Percentiles rank a stretch among this genome's conserved stretches.
Evolutionary conservation across 2,888 invertebrate genomes (phyloP).

Genomic region (Dorcus hopei): DNA sequence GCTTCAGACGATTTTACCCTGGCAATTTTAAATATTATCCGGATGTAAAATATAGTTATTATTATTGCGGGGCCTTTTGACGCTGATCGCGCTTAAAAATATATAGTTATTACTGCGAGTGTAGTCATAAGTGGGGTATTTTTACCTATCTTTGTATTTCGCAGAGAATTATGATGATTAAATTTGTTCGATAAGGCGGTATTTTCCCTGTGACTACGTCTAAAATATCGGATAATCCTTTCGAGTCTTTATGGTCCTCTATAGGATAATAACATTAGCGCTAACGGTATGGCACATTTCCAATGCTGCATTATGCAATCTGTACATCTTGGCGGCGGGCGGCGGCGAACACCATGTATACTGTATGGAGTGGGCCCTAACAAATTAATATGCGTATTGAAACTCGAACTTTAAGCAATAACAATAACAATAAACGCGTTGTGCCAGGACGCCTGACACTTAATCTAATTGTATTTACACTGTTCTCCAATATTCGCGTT

Average conservation of each 20-base stretch:
- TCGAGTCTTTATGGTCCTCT: slow-evolving; percentile 38
- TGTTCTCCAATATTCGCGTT: slow-evolving; percentile 32
- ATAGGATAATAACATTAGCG: slow-evolving; percentile 39
- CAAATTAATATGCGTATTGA: slow-evolving; percentile 31
- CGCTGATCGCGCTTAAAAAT: slow-evolving; percentile 12
- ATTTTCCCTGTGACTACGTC: slow-evolving; percentile 25
- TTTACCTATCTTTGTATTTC: slow-evolving; percentile 6
- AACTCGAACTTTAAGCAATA: slow-evolving; percentile 35
- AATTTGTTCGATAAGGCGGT: slow-evolving; percentile 32
- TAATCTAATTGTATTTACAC: slow-evolving; percentile 45
- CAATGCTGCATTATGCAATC: slow-evolving; percentile 36
- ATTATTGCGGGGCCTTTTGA: neutral
- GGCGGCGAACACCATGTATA: too few relatives aligned
- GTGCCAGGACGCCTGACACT: slow-evolving; percentile 36
- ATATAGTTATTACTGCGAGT: slow-evolving; percentile 8
- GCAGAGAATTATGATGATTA: slow-evolving; percentile 31
- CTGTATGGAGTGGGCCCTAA: neutral
- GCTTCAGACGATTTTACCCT: too few relatives aligned
- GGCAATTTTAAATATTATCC: neutral
- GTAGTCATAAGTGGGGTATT: neutral
- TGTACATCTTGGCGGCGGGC: slow-evolving; percentile 19
- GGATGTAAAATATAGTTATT: neutral
- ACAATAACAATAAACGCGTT: slow-evolving; percentile 44
- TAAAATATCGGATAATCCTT: slow-evolving; percentile 39
- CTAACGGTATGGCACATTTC: slow-evolving; percentile 35